Evolutionary conservation across 2,888 invertebrate species (phyloP), one percentile per base, ranked within the genome.

Genomic region (Teleogryllus oceanicus): DNA sequence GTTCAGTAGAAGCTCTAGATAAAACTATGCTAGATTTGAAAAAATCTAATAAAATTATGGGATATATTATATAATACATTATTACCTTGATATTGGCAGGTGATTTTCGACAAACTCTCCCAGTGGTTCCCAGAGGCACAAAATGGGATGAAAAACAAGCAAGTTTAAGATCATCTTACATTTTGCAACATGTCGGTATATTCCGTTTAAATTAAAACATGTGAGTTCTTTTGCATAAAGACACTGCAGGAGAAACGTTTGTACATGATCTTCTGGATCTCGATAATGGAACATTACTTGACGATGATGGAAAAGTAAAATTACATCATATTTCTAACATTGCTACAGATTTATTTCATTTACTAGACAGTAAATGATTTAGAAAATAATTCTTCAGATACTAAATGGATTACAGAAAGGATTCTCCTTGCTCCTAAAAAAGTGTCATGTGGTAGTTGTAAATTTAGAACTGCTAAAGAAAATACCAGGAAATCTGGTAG

Each of bases 81-180:
- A n/a, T 80, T 18, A 75, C 79, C 1, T 49, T 85, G 21, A 11
- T 84, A 13, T 78, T 84, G 20, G 80, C 78, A 50, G 84, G 84
- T 37, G 83, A 84, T 62, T 84, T 84, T 80, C 74, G 83, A n/a
- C 83, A 84, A 80, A 82, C 78, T 11, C 77, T 84, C 20, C 81
- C 79, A 1, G 79, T 79, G 37, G 50, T 81, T 8, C 81, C 77
- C 2, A 20, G 80, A 50, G 79, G 79, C 20, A 84, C 81, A 24
- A 78, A 49, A 49, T 80, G 78, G 21, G 82, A 84, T 74, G 80
- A 83, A 75, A 50, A 84, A 2, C 79, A 83, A 24, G 81, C 84
- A 11, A 83, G 82, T 62, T 21, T 84, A 0, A 84, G 83, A 78
- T 50, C 74, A 13, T 84, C 82, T n/a, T n/a, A 74, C 79, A 13